Evolutionary conservation across 1,140 invertebrate species (phyloP).

Genomic region (Penaeus vannamei): DNA sequence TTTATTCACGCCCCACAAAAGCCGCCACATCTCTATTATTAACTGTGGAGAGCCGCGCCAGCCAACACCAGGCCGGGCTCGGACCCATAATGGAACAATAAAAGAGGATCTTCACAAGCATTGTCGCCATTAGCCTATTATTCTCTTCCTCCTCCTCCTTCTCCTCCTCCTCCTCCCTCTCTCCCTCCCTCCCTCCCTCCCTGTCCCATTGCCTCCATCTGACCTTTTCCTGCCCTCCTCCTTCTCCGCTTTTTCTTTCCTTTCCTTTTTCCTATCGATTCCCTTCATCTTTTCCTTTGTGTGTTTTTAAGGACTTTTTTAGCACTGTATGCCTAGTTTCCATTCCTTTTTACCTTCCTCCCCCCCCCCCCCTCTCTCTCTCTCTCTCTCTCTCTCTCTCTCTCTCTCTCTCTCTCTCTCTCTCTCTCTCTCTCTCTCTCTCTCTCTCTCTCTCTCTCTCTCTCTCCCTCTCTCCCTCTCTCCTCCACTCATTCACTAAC

Average conservation of each 20-base stretch:
- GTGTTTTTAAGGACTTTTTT: no score
- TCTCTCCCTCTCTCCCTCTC: neutral
- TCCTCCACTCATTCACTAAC: no score
- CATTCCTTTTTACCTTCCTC: neutral
- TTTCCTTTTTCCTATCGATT: neutral
- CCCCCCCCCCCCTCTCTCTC: neutral
- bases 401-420: conserved; percentile 37
- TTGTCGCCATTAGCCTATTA: neutral
- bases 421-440: conserved; percentile 6
- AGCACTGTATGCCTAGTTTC: no score
- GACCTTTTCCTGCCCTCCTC: neutral
- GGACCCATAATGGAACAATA: no score
- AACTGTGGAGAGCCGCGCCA: no score
- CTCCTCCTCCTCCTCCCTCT: neutral
- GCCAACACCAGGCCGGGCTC: no score
- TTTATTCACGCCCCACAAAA: no score
- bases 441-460: neutral
- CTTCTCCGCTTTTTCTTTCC: neutral
- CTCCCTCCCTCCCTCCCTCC: neutral
- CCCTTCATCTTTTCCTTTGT: neutral
- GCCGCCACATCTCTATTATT: no score
- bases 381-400: conserved; percentile 13
- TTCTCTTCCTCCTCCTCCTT: neutral
- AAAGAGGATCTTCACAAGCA: no score
- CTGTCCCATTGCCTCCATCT: neutral